phyloP scores from a whole-genome alignment of 1,140 invertebrate genomes.

The Chrysoperla carnea region DNA sequence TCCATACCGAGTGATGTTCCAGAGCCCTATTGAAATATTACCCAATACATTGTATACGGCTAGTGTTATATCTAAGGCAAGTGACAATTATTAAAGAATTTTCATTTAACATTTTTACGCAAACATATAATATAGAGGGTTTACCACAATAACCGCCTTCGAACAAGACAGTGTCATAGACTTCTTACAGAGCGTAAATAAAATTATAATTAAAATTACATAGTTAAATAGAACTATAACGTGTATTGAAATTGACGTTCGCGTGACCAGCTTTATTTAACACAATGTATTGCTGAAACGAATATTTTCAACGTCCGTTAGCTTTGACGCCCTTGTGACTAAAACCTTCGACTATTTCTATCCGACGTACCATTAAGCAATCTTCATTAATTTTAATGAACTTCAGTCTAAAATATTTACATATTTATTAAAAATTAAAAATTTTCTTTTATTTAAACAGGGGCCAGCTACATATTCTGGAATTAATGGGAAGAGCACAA shows the following conservation, averaged over 20 bases:
- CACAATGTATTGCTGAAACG: too few species aligned
- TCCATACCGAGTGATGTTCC: conserved; percentile 77
- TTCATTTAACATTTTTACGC: not conserved
- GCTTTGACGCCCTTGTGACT: too few species aligned
- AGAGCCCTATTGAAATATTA: conserved; percentile 69
- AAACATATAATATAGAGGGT: not conserved
- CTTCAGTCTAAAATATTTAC: too few species aligned
- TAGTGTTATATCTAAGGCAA: conserved; percentile 62
- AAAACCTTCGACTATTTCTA: too few species aligned
- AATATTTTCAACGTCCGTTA: too few species aligned
- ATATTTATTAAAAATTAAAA: too few species aligned
- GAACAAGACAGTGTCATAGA: too few species aligned
- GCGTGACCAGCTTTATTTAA: too few species aligned
- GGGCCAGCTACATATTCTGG: conserved; percentile 81
- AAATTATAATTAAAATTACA: not conserved
- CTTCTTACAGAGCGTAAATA: not conserved
- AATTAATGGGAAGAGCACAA: conserved; percentile 59
- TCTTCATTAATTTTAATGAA: too few species aligned
- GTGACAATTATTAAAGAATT: not conserved
- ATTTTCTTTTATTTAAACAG: conserved; percentile 30
- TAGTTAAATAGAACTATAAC: conserved; percentile 1
- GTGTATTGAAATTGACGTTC: too few species aligned
- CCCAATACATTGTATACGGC: conserved; percentile 71
- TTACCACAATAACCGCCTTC: too few species aligned
- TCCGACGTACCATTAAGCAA: too few species aligned